Evolutionary conservation across 1,140 invertebrate genomes (phyloP), one percentile per base, ranked within the genome.

Genomic region (Colletes gigas): DNA sequence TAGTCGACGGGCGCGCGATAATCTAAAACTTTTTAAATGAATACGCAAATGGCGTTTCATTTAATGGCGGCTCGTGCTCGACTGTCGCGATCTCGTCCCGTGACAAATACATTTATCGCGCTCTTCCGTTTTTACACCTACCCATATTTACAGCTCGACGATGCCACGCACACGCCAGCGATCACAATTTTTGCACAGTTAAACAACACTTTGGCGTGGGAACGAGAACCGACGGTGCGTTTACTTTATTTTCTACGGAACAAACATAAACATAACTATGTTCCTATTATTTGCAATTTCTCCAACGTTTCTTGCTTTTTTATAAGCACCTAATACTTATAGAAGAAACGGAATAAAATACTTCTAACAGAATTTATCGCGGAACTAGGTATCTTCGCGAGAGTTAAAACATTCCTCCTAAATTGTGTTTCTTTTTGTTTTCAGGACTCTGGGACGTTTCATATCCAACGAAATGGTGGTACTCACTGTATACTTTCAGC

Each of bases 401-500:
- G 9, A 4, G 44, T 47, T 47, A 8, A 6, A 8, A 9, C 6
- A 47, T 47, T 47, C 44, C 6, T 47, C 44, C 44, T 41, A 4
- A 0, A 7, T 14, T 17, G 4, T 12, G 15, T 4, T 8, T 50
- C 57, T 68, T 50, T 57, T 41, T n/a, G n/a, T 15, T 47, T 12
- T 39, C 17, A 17, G 6, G 19, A 2, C 2, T 3, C 44, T 17
- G 19, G 17, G 55, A n/a, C 7, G 52, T 55, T 7, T 5, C 6
- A 1, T 14, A 17, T 7, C 10, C 21, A 17, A 39, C 47, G 12
- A 4, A 57, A 21, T 12, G 4, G n/a, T 12, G 14, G 8, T 63
- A 95, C 95, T 95, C 92, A 95, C 95, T 95, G 92, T 95, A 95
- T 88, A 95, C 94, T 94, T 95, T 95, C 90, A 95, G 93, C 88